phyloP scores from a whole-genome alignment of 2,888 invertebrate species.

The Xestia rhomboidea region DNA sequence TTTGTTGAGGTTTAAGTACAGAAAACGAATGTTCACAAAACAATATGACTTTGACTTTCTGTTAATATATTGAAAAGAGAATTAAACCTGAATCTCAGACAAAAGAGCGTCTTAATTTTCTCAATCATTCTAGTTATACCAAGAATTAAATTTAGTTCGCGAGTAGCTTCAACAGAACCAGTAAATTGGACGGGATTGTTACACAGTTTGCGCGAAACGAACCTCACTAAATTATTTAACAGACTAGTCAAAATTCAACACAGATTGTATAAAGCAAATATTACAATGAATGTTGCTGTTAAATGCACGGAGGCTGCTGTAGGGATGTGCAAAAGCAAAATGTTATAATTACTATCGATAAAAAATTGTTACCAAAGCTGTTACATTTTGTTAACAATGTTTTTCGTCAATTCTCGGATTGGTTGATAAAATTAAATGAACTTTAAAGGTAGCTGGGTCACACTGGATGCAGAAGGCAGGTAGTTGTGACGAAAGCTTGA shows the following conservation, averaged over 20 bases:
- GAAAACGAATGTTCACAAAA: not conserved
- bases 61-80: not conserved
- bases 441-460: not conserved
- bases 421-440: not conserved
- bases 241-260: slow-evolving; percentile 60
- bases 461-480: no score
- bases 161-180: slow-evolving; percentile 24
- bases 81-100: not conserved
- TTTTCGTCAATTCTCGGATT: not conserved
- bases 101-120: not conserved
- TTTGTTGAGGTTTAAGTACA: not conserved
- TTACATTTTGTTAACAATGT: not conserved
- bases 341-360: slow-evolving; percentile 45
- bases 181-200: slow-evolving; percentile 48
- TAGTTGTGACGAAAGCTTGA: not conserved
- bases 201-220: slow-evolving; percentile 45
- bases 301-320: slow-evolving; percentile 44
- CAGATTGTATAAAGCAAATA: slow-evolving; percentile 62
- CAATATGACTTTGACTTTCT: not conserved
- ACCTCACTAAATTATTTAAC: slow-evolving; percentile 57
- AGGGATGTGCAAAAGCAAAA: slow-evolving; percentile 41
- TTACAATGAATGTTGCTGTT: slow-evolving; percentile 63
- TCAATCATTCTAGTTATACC: slow-evolving; percentile 20
- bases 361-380: not conserved
- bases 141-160: slow-evolving; percentile 28